These are phyloP conservation scores for Coleophora flavipennella DNA, from an alignment of 2,888 invertebrate genomes.

Conservation along the genomic window DNA sequence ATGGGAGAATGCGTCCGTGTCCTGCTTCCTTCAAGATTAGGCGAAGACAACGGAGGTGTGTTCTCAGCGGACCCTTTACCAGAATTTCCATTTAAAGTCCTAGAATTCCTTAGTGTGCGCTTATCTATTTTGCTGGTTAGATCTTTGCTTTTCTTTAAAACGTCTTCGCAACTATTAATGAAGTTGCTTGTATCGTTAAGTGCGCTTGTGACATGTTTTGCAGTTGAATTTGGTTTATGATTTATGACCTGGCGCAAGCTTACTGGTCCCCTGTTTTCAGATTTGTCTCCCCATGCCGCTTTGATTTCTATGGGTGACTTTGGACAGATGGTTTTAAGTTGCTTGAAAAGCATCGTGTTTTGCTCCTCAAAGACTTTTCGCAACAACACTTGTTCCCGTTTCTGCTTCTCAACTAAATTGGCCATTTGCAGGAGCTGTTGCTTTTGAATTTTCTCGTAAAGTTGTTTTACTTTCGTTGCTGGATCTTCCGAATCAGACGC, in stretches of 20 bases:
- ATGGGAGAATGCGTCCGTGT: constrained; percentile 40
- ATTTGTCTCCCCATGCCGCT: constrained; percentile 50
- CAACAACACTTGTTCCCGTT: constrained; percentile 74
- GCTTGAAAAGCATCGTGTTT: constrained; percentile 71
- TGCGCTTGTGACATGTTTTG: not conserved
- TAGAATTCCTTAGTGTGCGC: constrained; percentile 11
- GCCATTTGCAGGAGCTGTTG: constrained; percentile 77
- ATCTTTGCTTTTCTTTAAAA: constrained; percentile 49
- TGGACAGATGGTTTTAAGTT: constrained; percentile 56
- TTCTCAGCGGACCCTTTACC: not conserved
- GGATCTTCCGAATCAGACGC: constrained; percentile 40
- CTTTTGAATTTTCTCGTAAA: constrained; percentile 70
- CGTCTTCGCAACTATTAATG: constrained; percentile 43
- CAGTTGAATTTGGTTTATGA: constrained; percentile 3
- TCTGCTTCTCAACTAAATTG: constrained; percentile 75
- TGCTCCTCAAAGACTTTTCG: constrained; percentile 78
- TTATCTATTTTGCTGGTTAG: constrained; percentile 46
- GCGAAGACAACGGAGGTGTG: constrained; percentile 3
- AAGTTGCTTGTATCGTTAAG: constrained; percentile 34
- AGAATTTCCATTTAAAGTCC: not conserved
- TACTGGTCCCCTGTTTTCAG: constrained; percentile 43
- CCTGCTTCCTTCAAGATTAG: constrained; percentile 24
- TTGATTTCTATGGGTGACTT: constrained; percentile 45
- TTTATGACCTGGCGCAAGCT: constrained; percentile 58
- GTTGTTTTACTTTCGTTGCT: constrained; percentile 45